A percentile compares a stretch with the other conserved stretches of the same genome.
These are phyloP conservation scores for Gambusia affinis DNA, from an alignment of 2,113 vertebrate species.

Conservation along the genomic window DNA sequence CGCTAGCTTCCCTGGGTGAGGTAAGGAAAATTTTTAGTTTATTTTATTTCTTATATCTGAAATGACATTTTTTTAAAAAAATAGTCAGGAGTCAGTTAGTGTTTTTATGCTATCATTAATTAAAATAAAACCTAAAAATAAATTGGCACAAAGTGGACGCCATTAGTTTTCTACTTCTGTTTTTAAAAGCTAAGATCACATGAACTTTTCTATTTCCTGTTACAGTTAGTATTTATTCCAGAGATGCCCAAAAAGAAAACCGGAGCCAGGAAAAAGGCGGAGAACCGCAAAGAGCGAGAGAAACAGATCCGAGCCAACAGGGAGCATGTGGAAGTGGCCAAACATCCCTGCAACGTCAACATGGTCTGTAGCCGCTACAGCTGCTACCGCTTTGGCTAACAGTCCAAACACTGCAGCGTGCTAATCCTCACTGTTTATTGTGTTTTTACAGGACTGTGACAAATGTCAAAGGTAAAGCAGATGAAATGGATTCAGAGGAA, in stretches of 20 bases:
- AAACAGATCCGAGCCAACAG: constrained; percentile 90
- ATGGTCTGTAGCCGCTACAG: constrained; percentile 75
- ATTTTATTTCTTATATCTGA: not conserved
- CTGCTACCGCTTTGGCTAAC: not conserved
- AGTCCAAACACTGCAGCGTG: fast-evolving
- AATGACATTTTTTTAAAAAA: not conserved
- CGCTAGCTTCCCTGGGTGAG: not conserved
- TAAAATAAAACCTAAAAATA: not conserved
- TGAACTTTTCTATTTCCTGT: not conserved
- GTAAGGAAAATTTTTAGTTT: constrained; percentile 15
- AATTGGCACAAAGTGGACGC: too few relatives aligned
- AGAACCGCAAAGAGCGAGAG: constrained; percentile 93
- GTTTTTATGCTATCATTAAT: not conserved
- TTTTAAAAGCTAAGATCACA: not conserved
- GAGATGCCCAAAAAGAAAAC: constrained; percentile 99
- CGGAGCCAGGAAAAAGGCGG: constrained; percentile 95
- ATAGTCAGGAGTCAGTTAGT: fast-evolving
- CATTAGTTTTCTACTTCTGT: not conserved
- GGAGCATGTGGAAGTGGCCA: constrained; percentile 90
- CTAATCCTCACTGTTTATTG: constrained; percentile 8
- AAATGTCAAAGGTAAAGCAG: constrained; percentile 91
- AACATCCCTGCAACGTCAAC: constrained; percentile 92
- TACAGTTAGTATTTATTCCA: not conserved
- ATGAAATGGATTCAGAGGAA: not conserved
- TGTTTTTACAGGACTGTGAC: constrained; percentile 91